Conservation (phyloP, 2,888 invertebrate species). For the Brachylomia viminalis region DNA sequence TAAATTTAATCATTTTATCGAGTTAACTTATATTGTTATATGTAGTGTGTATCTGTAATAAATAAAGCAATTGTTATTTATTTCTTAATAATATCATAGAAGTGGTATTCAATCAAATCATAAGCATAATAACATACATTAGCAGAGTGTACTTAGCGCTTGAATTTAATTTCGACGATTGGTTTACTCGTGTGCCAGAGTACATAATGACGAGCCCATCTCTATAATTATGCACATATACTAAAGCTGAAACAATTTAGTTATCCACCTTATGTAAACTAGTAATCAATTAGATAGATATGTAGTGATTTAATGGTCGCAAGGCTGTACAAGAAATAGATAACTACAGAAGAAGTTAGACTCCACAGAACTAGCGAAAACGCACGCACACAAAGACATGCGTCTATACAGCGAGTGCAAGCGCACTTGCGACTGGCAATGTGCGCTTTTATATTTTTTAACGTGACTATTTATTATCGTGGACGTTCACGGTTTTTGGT, state of each 20-base stretch:
- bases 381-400: neutral
- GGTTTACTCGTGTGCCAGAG: conserved; percentile 18
- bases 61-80: neutral
- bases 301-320: conserved; percentile 30
- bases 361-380: neutral
- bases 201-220: conserved; percentile 17
- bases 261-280: conserved; percentile 23
- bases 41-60: neutral
- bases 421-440: neutral
- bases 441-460: no score
- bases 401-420: neutral
- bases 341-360: neutral
- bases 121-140: conserved; percentile 23
- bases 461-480: no score
- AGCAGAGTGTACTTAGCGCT: conserved; percentile 13
- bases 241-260: conserved; percentile 21
- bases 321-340: neutral
- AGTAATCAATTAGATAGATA: conserved; percentile 29
- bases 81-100: neutral
- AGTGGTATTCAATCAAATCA: conserved; percentile 11
- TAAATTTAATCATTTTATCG: no score
- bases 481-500: no score
- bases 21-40: neutral
- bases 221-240: conserved; percentile 20
- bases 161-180: conserved; percentile 16